phyloP scores from a whole-genome alignment of 2,113 vertebrate genomes.

The Coracopsis vasa region DNA sequence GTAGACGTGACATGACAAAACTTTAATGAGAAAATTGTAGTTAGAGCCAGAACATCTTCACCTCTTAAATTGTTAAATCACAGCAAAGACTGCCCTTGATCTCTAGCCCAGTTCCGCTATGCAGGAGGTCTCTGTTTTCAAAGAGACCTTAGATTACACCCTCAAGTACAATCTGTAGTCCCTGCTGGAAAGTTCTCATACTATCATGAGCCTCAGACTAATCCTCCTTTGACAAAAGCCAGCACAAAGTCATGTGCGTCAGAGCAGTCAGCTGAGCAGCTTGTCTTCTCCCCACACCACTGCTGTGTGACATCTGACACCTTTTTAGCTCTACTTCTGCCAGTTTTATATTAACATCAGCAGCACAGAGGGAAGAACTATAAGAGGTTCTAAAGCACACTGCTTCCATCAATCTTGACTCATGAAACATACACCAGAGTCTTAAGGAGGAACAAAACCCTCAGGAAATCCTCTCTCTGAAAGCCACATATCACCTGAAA shows the following conservation, averaged over 20 bases:
- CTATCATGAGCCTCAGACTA: neutral
- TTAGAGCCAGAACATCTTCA: neutral
- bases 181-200: neutral
- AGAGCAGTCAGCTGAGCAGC: neutral
- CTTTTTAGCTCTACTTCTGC: neutral
- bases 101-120: neutral
- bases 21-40: neutral
- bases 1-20: neutral
- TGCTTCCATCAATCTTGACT: neutral
- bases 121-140: conserved; percentile 2
- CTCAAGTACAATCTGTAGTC: neutral
- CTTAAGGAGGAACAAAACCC: neutral
- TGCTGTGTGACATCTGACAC: neutral
- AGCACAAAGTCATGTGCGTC: neutral
- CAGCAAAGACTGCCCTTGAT: neutral
- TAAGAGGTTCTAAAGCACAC: neutral
- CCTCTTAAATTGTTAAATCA: neutral
- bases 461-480: neutral
- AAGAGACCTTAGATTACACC: neutral
- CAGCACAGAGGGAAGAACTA: neutral
- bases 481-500: neutral
- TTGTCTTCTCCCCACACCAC: neutral
- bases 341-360: conserved; percentile 2
- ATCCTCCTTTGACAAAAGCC: conserved; percentile 18
- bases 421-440: neutral